These are phyloP conservation scores for Mormyrus iriodes DNA, from an alignment of 2,113 vertebrate species.

Conservation along the genomic window DNA sequence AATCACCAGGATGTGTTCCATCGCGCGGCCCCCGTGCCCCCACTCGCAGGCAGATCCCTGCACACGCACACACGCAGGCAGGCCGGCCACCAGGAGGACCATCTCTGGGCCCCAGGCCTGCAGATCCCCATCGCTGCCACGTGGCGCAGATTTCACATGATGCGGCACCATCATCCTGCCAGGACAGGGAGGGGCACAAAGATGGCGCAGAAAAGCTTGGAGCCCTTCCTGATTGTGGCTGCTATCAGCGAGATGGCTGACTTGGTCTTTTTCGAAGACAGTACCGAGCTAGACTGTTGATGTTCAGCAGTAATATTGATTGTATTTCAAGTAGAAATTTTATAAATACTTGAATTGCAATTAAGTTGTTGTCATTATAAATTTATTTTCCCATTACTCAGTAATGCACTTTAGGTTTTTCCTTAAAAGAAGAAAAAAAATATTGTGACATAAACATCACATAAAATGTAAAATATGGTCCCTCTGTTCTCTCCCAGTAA, in stretches of 20 bases:
- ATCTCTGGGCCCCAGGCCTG: not conserved
- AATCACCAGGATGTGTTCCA: slow-evolving; percentile 24
- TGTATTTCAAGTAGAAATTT: not conserved
- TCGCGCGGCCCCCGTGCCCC: not conserved
- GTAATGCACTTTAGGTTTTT: not conserved
- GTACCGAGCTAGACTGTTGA: not conserved
- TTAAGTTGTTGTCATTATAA: not conserved
- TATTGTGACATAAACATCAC: not conserved
- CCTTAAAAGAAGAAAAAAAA: not conserved
- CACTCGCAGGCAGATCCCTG: not conserved
- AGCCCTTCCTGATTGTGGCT: not conserved
- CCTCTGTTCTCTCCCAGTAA: not conserved
- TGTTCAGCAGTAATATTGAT: not conserved
- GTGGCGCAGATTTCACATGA: not conserved
- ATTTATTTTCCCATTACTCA: not conserved
- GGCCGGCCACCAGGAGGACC: not conserved
- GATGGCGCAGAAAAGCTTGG: not conserved
- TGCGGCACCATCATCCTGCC: not conserved
- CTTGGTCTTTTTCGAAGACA: not conserved
- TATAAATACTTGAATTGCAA: not conserved
- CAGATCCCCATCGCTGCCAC: not conserved
- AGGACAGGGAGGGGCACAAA: not conserved
- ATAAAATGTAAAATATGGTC: not conserved
- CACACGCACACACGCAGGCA: not conserved
- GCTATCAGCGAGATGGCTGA: not conserved